A percentile compares a stretch with the other conserved stretches of the same genome.
These are phyloP conservation scores for Cheirogaleus major DNA, from an alignment of 2,797 vertebrate species.

Conservation along the genomic window DNA sequence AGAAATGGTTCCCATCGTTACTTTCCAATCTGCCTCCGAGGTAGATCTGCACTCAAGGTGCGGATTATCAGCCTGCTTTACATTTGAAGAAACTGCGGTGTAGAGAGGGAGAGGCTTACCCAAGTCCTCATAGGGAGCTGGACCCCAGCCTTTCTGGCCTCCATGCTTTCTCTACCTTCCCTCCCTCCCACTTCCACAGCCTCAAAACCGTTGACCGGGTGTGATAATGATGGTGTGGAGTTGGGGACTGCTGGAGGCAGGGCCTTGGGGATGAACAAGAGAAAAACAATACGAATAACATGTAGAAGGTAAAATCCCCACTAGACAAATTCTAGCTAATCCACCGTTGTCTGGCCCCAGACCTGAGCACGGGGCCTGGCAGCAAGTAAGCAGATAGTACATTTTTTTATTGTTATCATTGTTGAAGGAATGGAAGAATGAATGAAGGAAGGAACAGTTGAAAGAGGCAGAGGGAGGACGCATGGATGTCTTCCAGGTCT, in stretches of 20 bases:
- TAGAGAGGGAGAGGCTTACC: background rate
- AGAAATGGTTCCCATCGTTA: background rate
- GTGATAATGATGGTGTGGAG: background rate
- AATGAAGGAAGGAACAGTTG: background rate
- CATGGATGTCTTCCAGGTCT: background rate
- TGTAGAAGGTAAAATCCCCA: slow-evolving; percentile 27
- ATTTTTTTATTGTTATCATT: background rate
- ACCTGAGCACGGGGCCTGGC: background rate
- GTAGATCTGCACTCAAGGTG: background rate
- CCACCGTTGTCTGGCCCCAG: background rate
- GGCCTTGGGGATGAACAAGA: background rate
- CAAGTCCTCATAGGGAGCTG: background rate
- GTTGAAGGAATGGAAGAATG: background rate
- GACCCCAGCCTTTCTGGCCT: background rate
- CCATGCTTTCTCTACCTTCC: background rate
- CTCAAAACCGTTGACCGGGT: background rate
- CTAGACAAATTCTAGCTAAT: background rate
- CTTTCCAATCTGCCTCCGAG: background rate
- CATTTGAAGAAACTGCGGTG: background rate
- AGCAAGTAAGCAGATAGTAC: background rate
- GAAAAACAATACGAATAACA: background rate
- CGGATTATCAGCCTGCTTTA: background rate
- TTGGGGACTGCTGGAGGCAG: background rate
- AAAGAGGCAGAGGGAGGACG: background rate
- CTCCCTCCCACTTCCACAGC: background rate